Base-by-base conservation (phyloP, 2,113 vertebrate genomes). In the Toxotes jaculatrix region DNA sequence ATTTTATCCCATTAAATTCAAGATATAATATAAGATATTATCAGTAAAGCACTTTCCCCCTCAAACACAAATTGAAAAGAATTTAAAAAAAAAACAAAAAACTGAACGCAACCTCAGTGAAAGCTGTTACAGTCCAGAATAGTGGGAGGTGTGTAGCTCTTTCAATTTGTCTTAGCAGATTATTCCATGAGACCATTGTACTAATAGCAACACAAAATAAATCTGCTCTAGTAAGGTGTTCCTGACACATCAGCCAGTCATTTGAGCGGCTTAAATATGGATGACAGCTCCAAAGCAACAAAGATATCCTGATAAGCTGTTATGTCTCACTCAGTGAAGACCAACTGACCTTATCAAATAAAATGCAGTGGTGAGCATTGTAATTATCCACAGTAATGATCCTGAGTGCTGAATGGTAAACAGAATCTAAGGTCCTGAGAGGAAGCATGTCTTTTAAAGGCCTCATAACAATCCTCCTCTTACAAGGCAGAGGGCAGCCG, bases 331-430 rank as follows among this genome's bases (percentile, higher is more conserved):
- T 87, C 43, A 85, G 12, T 8, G 19, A 59, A 79, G 62, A 72
- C 56, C 43, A 36, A 70, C 72, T 76, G 19, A 81, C 57, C 51
- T 78, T 40, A 63, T 78, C 42, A 62, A 42, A 53, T 43, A 75
- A 68, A 82, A 86, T 67, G 75, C 64, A 74, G 23, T 45, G 56
- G 55, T 70, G 67, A 80, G 36, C 40, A 40, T 34, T 56, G 83
- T 40, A 38, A 82, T 86, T 82, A 79, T 86, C 75, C 67, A 43
- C 38, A 68, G 60, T 79, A 80, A 82, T 81, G 74, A 79, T 34
- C 32, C 53, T 34, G 23, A 73, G 69, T 73, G 38, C 43, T 71
- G 21, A 69, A 60, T 7, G 36, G 59, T 36, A 61, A 78, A 67
- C 56, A 45, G 27, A 27, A 62, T 68, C 59, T 27, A 9, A 61